Evolutionary conservation across 2,797 vertebrate genomes (phyloP).

Genomic region (Vipera ursinii): DNA sequence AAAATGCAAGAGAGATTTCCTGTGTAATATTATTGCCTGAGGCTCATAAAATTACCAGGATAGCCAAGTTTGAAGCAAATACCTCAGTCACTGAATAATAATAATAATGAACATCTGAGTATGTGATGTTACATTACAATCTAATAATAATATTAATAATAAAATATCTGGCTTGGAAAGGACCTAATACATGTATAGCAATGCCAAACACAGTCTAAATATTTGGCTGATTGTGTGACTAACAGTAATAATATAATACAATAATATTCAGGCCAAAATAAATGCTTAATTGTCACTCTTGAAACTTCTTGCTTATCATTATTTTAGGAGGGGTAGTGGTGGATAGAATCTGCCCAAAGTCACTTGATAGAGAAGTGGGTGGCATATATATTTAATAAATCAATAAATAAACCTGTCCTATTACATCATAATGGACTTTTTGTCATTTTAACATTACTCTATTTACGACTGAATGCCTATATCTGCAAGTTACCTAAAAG

Average conservation of each 20-base stretch:
- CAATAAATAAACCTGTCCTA: neutral
- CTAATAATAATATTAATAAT: neutral
- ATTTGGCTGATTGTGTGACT: neutral
- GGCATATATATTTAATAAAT: no score
- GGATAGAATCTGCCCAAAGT: no score
- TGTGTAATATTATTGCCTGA: conserved; percentile 31
- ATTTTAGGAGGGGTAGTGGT: neutral
- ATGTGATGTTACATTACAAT: neutral
- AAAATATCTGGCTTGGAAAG: neutral
- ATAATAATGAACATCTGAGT: neutral
- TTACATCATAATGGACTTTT: neutral
- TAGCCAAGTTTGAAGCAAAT: conserved; percentile 25
- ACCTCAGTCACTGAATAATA: conserved; percentile 11
- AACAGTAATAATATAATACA: neutral
- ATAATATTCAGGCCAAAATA: neutral
- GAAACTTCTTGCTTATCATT: neutral
- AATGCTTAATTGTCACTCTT: neutral
- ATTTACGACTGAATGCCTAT: neutral
- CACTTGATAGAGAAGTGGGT: no score
- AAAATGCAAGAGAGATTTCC: conserved; percentile 20
- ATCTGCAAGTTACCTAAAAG: neutral
- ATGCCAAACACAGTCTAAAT: neutral
- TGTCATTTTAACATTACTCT: neutral
- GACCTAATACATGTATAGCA: no score
- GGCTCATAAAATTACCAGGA: conserved; percentile 14